Evolutionary conservation across 1,140 invertebrate species (phyloP), one percentile per base, ranked within the genome.

Genomic region (Ooceraea biroi): DNA sequence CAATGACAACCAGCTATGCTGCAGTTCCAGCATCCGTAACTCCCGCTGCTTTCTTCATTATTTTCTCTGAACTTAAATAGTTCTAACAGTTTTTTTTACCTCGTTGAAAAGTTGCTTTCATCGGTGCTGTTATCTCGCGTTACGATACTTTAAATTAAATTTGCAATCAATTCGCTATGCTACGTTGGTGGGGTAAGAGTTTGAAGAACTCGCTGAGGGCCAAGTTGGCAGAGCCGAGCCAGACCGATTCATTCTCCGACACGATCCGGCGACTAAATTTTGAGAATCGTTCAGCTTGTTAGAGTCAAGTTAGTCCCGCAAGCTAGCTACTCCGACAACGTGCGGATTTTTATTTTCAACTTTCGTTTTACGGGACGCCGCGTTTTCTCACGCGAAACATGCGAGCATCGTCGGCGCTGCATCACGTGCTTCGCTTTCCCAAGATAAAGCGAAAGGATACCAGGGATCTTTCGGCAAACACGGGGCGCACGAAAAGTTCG

Each of bases 111-210:
- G 60, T 77, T 77, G 48, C 30, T n/a, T n/a, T 19, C 10, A 41
- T 14, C 30, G 46, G 60, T 17, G 46, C 19, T 41, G 61, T 71
- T 80, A 69, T 80, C 57, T 22, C 19, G 27, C 44, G 76, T 80
- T 80, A 27, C 63, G 41, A 80, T 80, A 68, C 65, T 80, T 80
- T 71, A 80, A 80, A 80, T 80, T 80, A 80, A 68, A 80, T 80
- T 80, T 80, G 50, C 57, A 80, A 80, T 80, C 71, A 80, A 80
- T 57, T 71, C 27, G 52, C 76, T 58, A 71, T 80, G 63, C 65
- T 36, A 7, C 36, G 36, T 36, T 7, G 36, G 2, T 7, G 36
- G 50, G 7, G 41, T 7, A 50, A 46, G 69, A 80, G 76, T 80
- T 80, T 69, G 63, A 57, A 80, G 76, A 71, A 69, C 65, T 80